Base-by-base conservation (phyloP, 2,888 invertebrate genomes). In the Hofmannophila pseudospretella region DNA sequence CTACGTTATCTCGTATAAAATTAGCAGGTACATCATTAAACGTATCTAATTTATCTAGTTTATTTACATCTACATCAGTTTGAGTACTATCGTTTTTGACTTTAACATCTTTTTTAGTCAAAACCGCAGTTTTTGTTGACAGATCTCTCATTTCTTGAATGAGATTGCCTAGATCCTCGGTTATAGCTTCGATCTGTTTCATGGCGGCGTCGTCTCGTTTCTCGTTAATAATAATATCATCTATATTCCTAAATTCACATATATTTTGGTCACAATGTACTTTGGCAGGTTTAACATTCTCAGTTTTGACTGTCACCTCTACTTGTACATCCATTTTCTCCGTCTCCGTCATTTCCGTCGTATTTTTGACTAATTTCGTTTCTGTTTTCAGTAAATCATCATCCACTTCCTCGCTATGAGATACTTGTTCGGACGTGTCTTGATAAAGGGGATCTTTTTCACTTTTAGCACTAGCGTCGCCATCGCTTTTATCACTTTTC, bases 91-190 rank as follows among this genome's bases (percentile, higher is more conserved):
- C 63, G 31, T 40, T 55, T 40, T 50, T 58, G 4, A 52, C 41
- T 30, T 51, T 59, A 16, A 55, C 44, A 39, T 39, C 49, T 41
- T 38, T 58, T 41, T 51, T 51, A 3, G 33, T 45, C 10, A 39
- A 27, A 11, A 38, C 40, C 2, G 49, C 34, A 13, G 50, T 63
- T 45, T 67, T 72, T 16, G 61, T 64, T 3, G 80, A 66, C 45
- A 80, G 46, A 50, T 68, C 73, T 41, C 65, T 72, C 67, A 81
- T 80, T 46, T 80, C 78, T 47, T 78, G 67, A 38, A 80, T 78
- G 1, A 87, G 60, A 41, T 79, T 71, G 10, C 80, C 76, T 41
- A 88, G 60, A 41, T 86, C 80, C 46, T 86, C 73, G 7, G 79
- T 75, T 26, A 80, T 69, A 11, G 70, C 68, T 54, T 74, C 75